Evolutionary conservation across 2,113 vertebrate genomes (phyloP).

Genomic region (Grammomys surdaster): DNA sequence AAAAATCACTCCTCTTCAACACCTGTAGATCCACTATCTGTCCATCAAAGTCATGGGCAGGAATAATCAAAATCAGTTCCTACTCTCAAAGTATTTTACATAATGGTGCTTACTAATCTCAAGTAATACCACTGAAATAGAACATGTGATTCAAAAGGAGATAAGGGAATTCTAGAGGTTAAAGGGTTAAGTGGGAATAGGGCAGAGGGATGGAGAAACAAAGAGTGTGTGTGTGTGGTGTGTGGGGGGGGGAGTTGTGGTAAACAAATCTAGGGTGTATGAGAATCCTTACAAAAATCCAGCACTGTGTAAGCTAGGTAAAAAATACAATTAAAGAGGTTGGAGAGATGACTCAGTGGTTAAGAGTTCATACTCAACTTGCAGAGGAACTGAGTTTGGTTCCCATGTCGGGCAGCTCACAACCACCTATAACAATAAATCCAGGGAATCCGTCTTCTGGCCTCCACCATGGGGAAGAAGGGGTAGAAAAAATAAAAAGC

Average conservation of each 20-base stretch:
- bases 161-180: neutral
- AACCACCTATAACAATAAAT: neutral
- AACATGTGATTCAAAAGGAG: neutral
- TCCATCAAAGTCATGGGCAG: conserved; percentile 1
- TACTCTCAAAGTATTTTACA: conserved; percentile 48
- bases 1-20: conserved; percentile 3
- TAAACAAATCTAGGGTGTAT: neutral
- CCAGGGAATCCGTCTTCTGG: neutral
- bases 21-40: neutral
- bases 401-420: neutral
- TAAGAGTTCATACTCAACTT: neutral
- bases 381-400: neutral
- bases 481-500: neutral
- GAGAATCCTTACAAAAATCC: neutral
- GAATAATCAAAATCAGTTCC: conserved; percentile 49
- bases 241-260: neutral
- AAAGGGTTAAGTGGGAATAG: neutral
- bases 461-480: neutral
- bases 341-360: neutral
- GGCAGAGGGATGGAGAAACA: neutral
- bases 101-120: neutral
- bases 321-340: neutral
- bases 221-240: neutral
- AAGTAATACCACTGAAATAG: neutral
- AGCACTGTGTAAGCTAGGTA: neutral